Evolutionary conservation across 2,113 vertebrate genomes (phyloP).

Genomic region (Echinops telfairi): DNA sequence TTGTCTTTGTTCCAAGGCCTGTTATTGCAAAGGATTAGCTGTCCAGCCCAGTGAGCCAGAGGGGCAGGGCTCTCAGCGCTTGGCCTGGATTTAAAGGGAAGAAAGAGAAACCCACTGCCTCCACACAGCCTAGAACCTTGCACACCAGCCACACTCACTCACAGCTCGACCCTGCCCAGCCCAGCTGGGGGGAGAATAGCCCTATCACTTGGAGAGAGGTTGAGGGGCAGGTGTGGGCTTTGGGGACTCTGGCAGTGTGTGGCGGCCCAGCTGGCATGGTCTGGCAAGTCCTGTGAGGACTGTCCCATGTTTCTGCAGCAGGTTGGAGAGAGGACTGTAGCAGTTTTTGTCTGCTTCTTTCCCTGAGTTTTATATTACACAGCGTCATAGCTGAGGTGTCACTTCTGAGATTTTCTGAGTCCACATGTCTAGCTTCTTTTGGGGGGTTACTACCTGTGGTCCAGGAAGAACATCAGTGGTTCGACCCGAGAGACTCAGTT

Average conservation of each 20-base stretch:
- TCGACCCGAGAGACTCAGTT: neutral
- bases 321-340: neutral
- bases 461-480: neutral
- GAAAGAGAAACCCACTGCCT: conserved; percentile 13
- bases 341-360: neutral
- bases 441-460: neutral
- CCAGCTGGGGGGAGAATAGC: neutral
- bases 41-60: neutral
- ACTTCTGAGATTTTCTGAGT: neutral
- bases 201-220: neutral
- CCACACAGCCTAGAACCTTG: neutral
- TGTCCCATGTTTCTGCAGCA: neutral
- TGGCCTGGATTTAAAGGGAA: conserved; percentile 3
- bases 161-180: neutral
- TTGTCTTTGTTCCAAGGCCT: conserved; percentile 37
- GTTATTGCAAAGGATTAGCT: conserved; percentile 56
- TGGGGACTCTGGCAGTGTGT: neutral
- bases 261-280: neutral
- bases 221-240: neutral
- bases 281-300: neutral
- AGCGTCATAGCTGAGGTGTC: neutral
- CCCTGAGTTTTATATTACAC: neutral
- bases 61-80: neutral
- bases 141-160: neutral
- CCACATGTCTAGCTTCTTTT: neutral